Conservation (phyloP, 2,113 vertebrate species). For the Carassius gibelio region DNA sequence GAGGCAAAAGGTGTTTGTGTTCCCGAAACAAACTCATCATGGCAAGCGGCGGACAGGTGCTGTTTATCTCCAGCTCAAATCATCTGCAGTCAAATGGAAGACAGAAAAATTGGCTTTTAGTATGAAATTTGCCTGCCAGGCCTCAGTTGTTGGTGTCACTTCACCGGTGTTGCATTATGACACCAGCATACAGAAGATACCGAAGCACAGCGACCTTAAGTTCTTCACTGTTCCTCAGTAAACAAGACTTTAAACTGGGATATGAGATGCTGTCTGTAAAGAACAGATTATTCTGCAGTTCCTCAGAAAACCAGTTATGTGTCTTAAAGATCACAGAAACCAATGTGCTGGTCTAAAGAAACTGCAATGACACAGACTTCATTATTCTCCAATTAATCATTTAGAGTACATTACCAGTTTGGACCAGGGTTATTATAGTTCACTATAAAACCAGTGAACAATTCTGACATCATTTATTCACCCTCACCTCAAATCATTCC, state of each 20-base stretch:
- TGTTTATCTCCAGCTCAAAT: slow-evolving; percentile 65
- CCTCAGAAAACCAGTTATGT: neutral
- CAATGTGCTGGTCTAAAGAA: neutral
- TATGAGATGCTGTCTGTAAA: neutral
- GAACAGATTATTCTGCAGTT: neutral
- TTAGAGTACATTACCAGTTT: no score
- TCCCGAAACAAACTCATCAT: neutral
- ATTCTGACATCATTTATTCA: no score
- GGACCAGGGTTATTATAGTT: no score
- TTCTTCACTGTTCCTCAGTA: neutral
- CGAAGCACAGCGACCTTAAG: neutral
- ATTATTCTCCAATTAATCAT: neutral
- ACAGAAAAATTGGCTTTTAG: slow-evolving; percentile 78
- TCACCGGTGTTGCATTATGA: slow-evolving; percentile 19
- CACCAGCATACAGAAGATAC: slow-evolving; percentile 7
- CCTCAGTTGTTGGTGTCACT: slow-evolving; percentile 54
- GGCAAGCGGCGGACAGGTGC: slow-evolving; percentile 65
- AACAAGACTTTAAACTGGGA: neutral
- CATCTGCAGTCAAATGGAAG: slow-evolving; percentile 70
- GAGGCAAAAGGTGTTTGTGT: slow-evolving; percentile 34
- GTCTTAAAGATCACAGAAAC: neutral
- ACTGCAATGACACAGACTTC: neutral
- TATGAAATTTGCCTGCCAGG: slow-evolving; percentile 9
- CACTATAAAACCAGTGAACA: no score
- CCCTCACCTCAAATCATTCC: no score